Evolutionary conservation across 2,113 vertebrate genomes (phyloP), one percentile per base, ranked within the genome.

Genomic region (Leucopsar rothschildi): DNA sequence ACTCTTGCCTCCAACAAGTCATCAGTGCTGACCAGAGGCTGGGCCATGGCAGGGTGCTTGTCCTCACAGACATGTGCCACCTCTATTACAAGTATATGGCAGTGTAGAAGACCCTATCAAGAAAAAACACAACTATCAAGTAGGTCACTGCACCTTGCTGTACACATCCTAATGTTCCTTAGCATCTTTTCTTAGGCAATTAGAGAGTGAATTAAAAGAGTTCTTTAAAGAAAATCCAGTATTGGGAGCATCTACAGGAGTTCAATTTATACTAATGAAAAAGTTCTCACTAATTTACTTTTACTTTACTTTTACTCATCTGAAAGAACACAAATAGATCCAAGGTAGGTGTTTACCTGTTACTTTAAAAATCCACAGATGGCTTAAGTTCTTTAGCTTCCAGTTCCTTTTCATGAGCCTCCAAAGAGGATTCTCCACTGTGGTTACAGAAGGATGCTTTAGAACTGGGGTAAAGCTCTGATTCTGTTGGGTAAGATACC

Each of bases 11-110:
- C 31, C 53, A 82, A 5, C 31, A 28, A 20, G 35, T 27, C 29
- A 10, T 68, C 69, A 79, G 49, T 15, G 44, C 53, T 92, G 89
- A 87, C 70, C 88, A 69, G 31, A 91, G 57, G 71, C 85, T 61
- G 24, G 82, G 35, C 2, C 3, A 15, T 5, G 2, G 44, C 39
- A 86, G 65, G 45, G 53, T n/a, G 21, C 39, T 24, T 39, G 40
- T 72, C 39, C 77, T 84, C 45, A 44, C 44, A 56, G 45, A 35
- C 49, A 15, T 11, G 6, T 52, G 37, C 49, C 73, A 85, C 77
- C 40, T 89, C 49, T 20, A 42, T 49, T 29, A 42, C 39, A 57
- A 65, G 18, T 44, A 21, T 11, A 23, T 44, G 24, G 35, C 49
- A 56, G 15, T 0, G 2, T 5, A 44, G 69, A 68, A 75, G 77